phyloP scores from a whole-genome alignment of 2,888 invertebrate genomes.

The Cremastobaeus sp. region DNA sequence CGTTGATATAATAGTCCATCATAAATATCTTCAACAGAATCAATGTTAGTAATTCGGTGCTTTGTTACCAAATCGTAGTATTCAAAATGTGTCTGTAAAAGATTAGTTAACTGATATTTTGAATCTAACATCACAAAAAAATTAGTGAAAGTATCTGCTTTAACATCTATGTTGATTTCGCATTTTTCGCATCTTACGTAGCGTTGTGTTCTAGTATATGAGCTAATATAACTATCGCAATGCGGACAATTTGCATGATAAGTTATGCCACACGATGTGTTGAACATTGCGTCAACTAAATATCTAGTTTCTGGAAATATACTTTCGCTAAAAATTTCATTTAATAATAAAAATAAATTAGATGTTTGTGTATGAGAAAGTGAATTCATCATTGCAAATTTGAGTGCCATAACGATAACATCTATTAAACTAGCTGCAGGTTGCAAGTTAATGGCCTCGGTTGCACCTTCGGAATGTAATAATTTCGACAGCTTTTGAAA shows the following conservation, averaged over 20 bases:
- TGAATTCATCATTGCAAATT: slow-evolving; percentile 15
- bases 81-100: too few relatives aligned
- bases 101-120: too few relatives aligned
- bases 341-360: slow-evolving; percentile 14
- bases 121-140: neutral
- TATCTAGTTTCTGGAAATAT: slow-evolving; percentile 20
- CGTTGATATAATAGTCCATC: too few relatives aligned
- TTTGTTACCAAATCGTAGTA: too few relatives aligned
- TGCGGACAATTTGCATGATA: slow-evolving; percentile 5
- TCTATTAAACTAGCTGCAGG: slow-evolving; percentile 15
- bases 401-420: slow-evolving; percentile 5
- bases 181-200: neutral
- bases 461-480: neutral
- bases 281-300: slow-evolving; percentile 6
- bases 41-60: too few relatives aligned
- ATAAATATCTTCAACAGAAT: too few relatives aligned
- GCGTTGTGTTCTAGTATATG: neutral
- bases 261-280: neutral
- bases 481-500: too few relatives aligned
- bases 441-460: neutral
- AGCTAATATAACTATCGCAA: slow-evolving; percentile 5
- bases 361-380: neutral
- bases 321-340: slow-evolving; percentile 2
- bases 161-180: neutral
- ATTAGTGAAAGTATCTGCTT: neutral